Conservation (phyloP, 2,888 invertebrate species). For the Andrena marginata region DNA sequence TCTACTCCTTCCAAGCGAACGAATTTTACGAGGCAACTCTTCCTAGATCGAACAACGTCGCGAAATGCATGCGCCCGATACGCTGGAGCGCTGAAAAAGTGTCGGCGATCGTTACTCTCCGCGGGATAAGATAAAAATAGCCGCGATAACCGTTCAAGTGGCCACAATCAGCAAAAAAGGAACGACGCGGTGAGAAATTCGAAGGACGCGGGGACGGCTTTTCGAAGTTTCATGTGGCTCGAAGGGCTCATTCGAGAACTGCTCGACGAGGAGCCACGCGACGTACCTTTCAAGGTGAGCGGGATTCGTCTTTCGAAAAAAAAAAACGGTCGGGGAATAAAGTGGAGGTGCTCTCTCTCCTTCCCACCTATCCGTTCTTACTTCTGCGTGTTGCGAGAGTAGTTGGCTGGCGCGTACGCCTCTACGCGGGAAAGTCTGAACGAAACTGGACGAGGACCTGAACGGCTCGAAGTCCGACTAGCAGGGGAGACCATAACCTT, state of each 20-base stretch:
- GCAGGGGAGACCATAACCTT: constrained; percentile 46
- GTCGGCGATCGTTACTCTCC: too few relatives aligned
- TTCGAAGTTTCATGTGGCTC: constrained; percentile 65
- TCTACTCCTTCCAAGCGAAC: too few relatives aligned
- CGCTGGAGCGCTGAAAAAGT: too few relatives aligned
- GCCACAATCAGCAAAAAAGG: background rate
- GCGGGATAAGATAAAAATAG: background rate
- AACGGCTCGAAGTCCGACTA: background rate
- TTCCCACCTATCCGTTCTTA: constrained; percentile 35
- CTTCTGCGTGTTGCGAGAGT: constrained; percentile 25
- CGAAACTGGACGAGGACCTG: background rate
- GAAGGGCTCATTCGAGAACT: constrained; percentile 68
- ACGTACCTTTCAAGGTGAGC: constrained; percentile 75
- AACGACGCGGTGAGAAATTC: background rate
- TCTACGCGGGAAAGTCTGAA: constrained; percentile 36
- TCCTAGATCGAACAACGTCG: too few relatives aligned
- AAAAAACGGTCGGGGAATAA: constrained; percentile 64
- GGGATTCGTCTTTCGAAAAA: constrained; percentile 73
- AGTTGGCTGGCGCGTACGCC: constrained; percentile 11
- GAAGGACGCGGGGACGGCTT: constrained; percentile 44
- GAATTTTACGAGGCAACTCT: too few relatives aligned
- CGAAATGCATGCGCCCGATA: too few relatives aligned
- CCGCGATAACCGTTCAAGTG: background rate
- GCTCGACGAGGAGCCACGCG: constrained; percentile 72
- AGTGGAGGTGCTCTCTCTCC: constrained; percentile 62